A percentile compares a stretch with the other conserved stretches of the same genome.
These are phyloP conservation scores for Sebastes iracundus DNA, from an alignment of 2,797 vertebrate genomes.

Conservation along the genomic window DNA sequence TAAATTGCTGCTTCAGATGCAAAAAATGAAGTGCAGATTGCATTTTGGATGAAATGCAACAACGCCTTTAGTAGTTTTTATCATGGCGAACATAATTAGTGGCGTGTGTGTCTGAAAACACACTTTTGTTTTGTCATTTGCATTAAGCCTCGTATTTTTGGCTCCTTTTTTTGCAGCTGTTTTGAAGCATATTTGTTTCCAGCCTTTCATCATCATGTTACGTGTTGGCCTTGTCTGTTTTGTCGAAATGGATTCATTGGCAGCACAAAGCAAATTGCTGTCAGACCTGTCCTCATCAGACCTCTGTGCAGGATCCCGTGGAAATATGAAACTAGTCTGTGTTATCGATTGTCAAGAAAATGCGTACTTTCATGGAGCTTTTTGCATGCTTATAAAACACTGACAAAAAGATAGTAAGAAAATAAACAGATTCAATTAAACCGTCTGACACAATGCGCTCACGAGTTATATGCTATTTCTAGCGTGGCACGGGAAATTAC, in stretches of 20 bases:
- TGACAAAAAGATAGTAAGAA: background rate
- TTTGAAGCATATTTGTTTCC: background rate
- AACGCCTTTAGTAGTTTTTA: background rate
- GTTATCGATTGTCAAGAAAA: background rate
- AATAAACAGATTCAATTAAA: background rate
- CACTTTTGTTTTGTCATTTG: slow-evolving; percentile 6
- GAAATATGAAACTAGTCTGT: background rate
- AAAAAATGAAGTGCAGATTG: slow-evolving; percentile 19
- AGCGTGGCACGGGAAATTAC: too few species aligned
- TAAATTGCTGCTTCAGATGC: background rate
- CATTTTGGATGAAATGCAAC: slow-evolving; percentile 4
- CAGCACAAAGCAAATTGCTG: background rate
- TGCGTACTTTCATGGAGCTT: background rate
- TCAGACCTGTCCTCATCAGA: background rate
- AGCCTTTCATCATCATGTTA: slow-evolving; percentile 2
- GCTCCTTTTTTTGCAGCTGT: background rate
- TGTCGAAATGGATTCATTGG: background rate
- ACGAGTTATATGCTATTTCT: too few species aligned
- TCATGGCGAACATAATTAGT: background rate
- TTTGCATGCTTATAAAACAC: background rate
- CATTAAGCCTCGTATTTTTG: background rate
- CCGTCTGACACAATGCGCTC: too few species aligned
- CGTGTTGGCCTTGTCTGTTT: background rate
- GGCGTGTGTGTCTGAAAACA: background rate
- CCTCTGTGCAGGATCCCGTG: background rate